These are phyloP conservation scores for Flexamia atlantica DNA, from an alignment of 2,888 invertebrate species.

Conservation along the genomic window DNA sequence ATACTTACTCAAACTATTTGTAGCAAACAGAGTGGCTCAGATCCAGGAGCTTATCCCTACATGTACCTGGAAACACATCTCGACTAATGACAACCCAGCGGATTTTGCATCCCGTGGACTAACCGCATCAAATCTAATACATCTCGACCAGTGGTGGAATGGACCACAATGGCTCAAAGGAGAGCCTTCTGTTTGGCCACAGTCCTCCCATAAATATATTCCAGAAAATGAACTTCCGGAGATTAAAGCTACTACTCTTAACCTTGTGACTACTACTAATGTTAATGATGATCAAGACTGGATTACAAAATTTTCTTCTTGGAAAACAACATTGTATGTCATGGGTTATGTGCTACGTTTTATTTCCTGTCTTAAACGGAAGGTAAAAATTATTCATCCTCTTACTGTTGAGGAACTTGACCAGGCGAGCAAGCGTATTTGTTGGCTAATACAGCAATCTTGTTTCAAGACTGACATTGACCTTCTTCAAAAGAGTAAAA, in stretches of 20 bases:
- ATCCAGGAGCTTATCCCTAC: constrained; percentile 57
- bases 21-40: constrained; percentile 43
- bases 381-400: too few relatives aligned
- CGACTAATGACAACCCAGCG: constrained; percentile 70
- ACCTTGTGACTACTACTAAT: too few relatives aligned
- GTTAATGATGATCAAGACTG: too few relatives aligned
- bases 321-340: too few relatives aligned
- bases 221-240: not conserved
- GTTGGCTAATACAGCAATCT: too few relatives aligned
- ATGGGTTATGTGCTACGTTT: too few relatives aligned
- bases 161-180: constrained; percentile 66
- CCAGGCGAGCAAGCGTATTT: too few relatives aligned
- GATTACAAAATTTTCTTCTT: too few relatives aligned
- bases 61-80: constrained; percentile 70
- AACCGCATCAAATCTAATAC: not conserved
- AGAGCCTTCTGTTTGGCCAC: constrained; percentile 33
- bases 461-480: too few relatives aligned
- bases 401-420: too few relatives aligned
- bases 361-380: too few relatives aligned
- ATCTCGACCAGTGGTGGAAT: constrained; percentile 66
- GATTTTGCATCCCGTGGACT: constrained; percentile 66
- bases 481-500: too few relatives aligned
- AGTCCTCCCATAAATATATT: not conserved
- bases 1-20: constrained; percentile 7
- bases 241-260: not conserved